Conservation (phyloP, 2,888 invertebrate species). For the Lamellibrachia satsuma region DNA sequence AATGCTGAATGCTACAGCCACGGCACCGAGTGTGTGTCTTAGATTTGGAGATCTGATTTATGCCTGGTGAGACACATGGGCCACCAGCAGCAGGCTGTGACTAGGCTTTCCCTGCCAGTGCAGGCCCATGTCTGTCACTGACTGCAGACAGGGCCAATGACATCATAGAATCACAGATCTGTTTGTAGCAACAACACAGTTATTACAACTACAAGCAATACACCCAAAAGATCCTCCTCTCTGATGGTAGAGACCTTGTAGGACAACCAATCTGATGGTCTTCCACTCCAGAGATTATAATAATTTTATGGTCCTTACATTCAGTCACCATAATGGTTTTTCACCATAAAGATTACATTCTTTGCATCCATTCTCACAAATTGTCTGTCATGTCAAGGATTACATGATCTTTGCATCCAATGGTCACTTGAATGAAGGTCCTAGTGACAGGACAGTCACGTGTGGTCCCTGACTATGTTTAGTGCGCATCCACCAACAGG, state of each 20-base stretch:
- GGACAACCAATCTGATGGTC: not conserved
- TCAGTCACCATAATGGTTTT: not conserved
- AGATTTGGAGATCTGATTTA: not conserved
- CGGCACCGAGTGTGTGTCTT: not conserved
- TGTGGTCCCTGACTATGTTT: not conserved
- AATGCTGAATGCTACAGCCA: not conserved
- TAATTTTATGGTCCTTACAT: not conserved
- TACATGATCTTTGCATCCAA: not conserved
- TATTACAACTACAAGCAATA: not conserved
- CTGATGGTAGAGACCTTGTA: not conserved
- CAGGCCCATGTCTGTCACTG: not conserved
- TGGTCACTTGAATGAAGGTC: no score
- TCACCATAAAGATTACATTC: not conserved
- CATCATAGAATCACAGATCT: not conserved
- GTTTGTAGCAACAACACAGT: not conserved
- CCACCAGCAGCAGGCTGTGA: not conserved
- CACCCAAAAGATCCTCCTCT: not conserved
- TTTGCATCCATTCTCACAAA: not conserved
- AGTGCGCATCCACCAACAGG: not conserved
- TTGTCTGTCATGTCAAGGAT: not conserved
- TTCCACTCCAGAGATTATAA: not conserved
- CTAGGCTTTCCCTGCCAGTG: not conserved
- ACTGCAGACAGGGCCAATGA: not conserved
- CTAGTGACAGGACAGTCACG: not conserved
- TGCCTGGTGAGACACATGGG: not conserved